Base-by-base conservation (phyloP, 2,113 vertebrate species). In the Leptobrachium leishanense region DNA sequence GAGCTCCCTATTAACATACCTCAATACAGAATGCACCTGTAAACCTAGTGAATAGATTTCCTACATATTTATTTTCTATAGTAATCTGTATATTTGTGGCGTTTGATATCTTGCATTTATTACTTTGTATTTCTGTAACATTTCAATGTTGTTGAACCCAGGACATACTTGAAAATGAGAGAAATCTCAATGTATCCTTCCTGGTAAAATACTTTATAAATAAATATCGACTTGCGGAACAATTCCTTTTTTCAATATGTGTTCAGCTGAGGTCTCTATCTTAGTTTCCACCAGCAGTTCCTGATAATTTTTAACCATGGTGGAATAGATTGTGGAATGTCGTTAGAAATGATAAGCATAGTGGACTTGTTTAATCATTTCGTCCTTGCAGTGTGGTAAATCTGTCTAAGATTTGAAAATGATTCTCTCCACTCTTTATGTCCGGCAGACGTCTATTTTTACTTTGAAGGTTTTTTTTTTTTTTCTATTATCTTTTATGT, bases 381-480 rank as follows among this genome's bases (percentile, higher is more conserved):
- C 68, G 65, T 43, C 65, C 9, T 59, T 55, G 41, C 55, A 12
- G 53, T 55, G 15, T 31, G 20, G 20, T 31, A 31, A 55, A 41
- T 12, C 42, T 11, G 46, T 31, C 54, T 64, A 76, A 53, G 44
- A 62, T 67, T 50, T 76, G 75, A 42, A 68, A 46, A 77, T 77
- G 76, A 31, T 31, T 31, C 20, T 31, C 20, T 31, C 76, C 67
- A 62, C 53, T 12, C 43, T 77, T 40, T 62, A 70, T 6, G 55
- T 1, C 7, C 13, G 53, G 41, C 65, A 76, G 42, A 68, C 50
- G 43, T 57, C 55, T 64, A 42, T n/a, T 9, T 69, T 41, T 68
- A 64, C 63, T 68, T 50, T 1, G 54, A 42, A 55, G 43, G 6
- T 13, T 57, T 69, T 77, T 63, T 76, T 46, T 67, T 12, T 0